Evolutionary conservation across 2,888 invertebrate species (phyloP).

Genomic region (Andrena dorsata): DNA sequence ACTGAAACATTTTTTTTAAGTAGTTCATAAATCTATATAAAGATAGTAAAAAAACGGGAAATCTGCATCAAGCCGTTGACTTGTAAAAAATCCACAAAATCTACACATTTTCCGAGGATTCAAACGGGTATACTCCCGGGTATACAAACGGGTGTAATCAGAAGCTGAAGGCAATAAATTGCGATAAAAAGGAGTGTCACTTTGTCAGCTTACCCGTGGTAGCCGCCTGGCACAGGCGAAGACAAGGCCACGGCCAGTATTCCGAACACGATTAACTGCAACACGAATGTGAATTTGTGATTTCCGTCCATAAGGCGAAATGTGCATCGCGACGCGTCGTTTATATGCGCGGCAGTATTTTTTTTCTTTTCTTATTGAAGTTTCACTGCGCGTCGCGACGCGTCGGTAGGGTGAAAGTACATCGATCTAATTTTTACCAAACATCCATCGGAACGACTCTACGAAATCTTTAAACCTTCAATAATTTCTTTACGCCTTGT

Average conservation of each 20-base stretch:
- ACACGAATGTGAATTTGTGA: constrained; percentile 64
- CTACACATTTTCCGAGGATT: too few relatives aligned
- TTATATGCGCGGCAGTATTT: constrained; percentile 58
- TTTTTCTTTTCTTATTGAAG: constrained; percentile 41
- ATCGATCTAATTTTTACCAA: constrained; percentile 21
- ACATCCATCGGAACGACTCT: background rate
- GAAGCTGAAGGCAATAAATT: background rate
- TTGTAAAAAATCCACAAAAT: too few relatives aligned
- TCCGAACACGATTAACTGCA: constrained; percentile 81
- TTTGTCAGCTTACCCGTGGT: constrained; percentile 74
- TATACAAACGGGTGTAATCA: too few relatives aligned
- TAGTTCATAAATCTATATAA: too few relatives aligned
- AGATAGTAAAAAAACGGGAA: too few relatives aligned
- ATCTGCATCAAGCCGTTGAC: too few relatives aligned
- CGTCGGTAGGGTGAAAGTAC: constrained; percentile 37
- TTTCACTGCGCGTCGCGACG: constrained; percentile 49
- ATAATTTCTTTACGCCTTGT: too few relatives aligned
- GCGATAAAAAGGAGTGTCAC: constrained; percentile 35
- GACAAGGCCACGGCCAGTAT: constrained; percentile 77
- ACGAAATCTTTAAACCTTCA: background rate
- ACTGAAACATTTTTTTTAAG: too few relatives aligned
- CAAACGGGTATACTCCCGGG: too few relatives aligned
- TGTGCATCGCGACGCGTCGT: constrained; percentile 48
- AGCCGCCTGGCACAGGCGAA: constrained; percentile 79
- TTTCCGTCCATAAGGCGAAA: constrained; percentile 50